phyloP scores from a whole-genome alignment of 2,888 invertebrate species.

The Lumbricus terrestris region DNA sequence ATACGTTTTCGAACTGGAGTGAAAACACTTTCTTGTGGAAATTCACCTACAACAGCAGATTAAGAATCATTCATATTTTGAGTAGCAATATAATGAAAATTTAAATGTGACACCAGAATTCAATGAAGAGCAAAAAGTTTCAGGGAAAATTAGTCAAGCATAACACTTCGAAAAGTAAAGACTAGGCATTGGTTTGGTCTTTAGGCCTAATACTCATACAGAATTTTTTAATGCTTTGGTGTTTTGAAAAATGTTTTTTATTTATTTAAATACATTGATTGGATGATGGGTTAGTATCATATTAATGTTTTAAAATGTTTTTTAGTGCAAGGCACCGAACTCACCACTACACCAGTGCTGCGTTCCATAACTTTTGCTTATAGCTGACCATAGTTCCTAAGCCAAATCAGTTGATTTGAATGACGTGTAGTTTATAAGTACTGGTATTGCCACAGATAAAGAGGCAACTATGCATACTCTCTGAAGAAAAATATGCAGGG shows the following conservation, averaged over 20 bases:
- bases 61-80: neutral
- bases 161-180: neutral
- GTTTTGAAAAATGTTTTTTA: neutral
- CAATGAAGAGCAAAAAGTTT: neutral
- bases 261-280: neutral
- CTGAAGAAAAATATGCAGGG: too few species aligned
- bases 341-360: too few species aligned
- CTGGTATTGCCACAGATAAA: too few species aligned
- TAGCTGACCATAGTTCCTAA: too few species aligned
- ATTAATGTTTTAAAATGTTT: neutral
- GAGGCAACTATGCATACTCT: too few species aligned
- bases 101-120: neutral
- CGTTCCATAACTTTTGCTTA: too few species aligned
- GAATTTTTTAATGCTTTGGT: neutral
- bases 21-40: constrained; percentile 20
- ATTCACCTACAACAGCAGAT: constrained; percentile 14
- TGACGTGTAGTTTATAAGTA: too few species aligned
- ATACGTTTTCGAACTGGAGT: constrained; percentile 68
- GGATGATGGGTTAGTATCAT: neutral
- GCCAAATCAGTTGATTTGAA: too few species aligned
- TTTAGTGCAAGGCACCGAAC: too few species aligned
- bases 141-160: neutral
- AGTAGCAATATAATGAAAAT: neutral
- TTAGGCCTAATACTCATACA: too few species aligned
- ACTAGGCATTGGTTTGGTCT: too few species aligned